These are phyloP conservation scores for Gobionotothen gibberifrons DNA, from an alignment of 2,797 vertebrate species.

Conservation along the genomic window DNA sequence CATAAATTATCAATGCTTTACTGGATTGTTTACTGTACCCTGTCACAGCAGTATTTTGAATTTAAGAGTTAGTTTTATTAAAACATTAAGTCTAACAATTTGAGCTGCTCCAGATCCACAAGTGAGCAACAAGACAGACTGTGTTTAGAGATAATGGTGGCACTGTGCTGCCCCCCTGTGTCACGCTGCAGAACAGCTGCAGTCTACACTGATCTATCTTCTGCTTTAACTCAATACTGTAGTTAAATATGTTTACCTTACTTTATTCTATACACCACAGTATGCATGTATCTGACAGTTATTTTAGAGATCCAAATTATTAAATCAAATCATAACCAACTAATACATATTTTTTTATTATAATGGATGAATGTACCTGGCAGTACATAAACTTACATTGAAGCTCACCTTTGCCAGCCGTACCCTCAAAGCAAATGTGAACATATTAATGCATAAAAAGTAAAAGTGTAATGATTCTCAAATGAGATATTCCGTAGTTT, in stretches of 20 bases:
- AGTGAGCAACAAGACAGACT: background rate
- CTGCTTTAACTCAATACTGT: too few relatives aligned
- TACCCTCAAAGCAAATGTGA: background rate
- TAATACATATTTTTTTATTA: background rate
- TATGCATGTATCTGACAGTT: background rate
- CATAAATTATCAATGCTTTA: background rate
- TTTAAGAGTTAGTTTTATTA: background rate
- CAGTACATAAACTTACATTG: background rate
- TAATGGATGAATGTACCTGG: background rate
- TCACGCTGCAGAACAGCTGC: constrained; percentile 21
- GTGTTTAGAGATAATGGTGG: constrained; percentile 9
- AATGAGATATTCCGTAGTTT: background rate
- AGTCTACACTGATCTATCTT: background rate
- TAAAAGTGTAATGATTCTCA: background rate
- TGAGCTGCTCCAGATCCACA: background rate
- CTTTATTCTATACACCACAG: too few relatives aligned
- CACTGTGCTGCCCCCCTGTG: constrained; percentile 65
- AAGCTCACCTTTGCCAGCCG: too few relatives aligned
- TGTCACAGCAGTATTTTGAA: background rate
- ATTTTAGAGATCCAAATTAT: background rate
- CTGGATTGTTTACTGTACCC: background rate
- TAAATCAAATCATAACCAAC: background rate
- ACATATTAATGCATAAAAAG: background rate
- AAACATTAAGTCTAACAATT: background rate
- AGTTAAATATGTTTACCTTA: background rate